These are phyloP conservation scores for Pygmarrhopalites habei DNA, from an alignment of 1,140 invertebrate species.

Conservation along the genomic window DNA sequence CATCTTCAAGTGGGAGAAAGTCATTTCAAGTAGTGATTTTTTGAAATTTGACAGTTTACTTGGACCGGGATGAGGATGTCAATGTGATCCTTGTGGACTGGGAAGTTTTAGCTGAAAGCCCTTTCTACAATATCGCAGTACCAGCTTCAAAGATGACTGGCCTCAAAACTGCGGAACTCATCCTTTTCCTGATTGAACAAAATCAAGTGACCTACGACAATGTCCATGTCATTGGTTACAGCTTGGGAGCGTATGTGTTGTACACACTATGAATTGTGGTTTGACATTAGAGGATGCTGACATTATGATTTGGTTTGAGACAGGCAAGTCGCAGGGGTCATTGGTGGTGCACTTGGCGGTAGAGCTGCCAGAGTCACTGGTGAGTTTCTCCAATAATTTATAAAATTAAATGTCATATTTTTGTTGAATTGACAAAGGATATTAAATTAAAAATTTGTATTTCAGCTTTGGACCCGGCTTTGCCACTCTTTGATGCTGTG, in stretches of 20 bases:
- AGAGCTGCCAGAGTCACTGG: background rate
- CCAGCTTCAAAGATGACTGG: background rate
- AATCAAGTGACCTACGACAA: background rate
- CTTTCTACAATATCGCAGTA: slow-evolving; percentile 22
- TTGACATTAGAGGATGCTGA: too few relatives aligned
- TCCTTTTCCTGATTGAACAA: slow-evolving; percentile 5
- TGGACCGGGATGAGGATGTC: background rate
- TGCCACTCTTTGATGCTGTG: slow-evolving; percentile 24
- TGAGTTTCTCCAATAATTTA: background rate
- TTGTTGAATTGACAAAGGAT: too few relatives aligned
- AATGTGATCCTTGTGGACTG: slow-evolving; percentile 19
- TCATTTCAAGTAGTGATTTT: too few relatives aligned
- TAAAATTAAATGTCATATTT: too few relatives aligned
- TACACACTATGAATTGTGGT: too few relatives aligned
- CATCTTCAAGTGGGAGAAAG: too few relatives aligned
- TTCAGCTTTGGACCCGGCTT: slow-evolving; percentile 25
- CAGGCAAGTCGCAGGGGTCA: slow-evolving; percentile 12
- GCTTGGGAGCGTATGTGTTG: slow-evolving; percentile 16
- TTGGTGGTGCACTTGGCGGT: background rate
- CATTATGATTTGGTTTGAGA: too few relatives aligned
- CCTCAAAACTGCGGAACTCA: background rate
- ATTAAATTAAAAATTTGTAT: too few relatives aligned
- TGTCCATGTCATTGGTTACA: slow-evolving; percentile 20
- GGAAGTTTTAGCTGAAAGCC: slow-evolving; percentile 7
- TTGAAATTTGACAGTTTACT: slow-evolving; percentile 10